A percentile compares a stretch with the other conserved stretches of the same genome.
These are phyloP conservation scores for Papilio dardanus DNA, from an alignment of 1,140 invertebrate genomes.

Conservation along the genomic window DNA sequence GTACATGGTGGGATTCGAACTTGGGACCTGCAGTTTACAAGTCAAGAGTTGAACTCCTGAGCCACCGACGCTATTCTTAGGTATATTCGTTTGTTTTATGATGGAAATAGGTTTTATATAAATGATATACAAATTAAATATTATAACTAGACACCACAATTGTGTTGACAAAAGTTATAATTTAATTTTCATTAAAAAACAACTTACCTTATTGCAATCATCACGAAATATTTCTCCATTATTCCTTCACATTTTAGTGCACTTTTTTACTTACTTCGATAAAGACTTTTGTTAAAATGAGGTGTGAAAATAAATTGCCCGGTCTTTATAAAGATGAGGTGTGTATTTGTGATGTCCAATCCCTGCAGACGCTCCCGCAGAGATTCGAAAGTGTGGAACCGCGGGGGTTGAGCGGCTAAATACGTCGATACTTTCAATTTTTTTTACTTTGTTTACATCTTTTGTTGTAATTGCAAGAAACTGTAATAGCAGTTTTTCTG, in stretches of 20 bases:
- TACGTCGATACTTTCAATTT: neutral
- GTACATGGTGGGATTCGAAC: no score
- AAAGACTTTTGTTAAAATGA: conserved; percentile 42
- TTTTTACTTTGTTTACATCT: conserved; percentile 18
- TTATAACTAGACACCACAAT: no score
- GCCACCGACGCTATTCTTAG: no score
- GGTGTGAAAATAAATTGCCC: conserved; percentile 32
- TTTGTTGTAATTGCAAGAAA: neutral
- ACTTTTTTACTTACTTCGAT: conserved; percentile 9
- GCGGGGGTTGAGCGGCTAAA: conserved; percentile 54
- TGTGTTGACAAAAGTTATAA: no score
- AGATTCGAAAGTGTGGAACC: conserved; percentile 46
- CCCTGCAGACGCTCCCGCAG: conserved; percentile 50
- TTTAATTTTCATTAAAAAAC: no score
- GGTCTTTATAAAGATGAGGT: conserved; percentile 55
- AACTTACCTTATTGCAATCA: neutral
- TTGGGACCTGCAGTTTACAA: no score
- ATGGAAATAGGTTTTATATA: no score
- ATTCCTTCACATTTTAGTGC: neutral
- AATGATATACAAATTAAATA: no score
- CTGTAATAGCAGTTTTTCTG: neutral
- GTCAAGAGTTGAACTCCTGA: no score
- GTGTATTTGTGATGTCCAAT: conserved; percentile 52
- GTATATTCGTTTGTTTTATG: no score
- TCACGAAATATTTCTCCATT: neutral